Percentiles rank a stretch among this genome's conserved stretches.
These are phyloP conservation scores for Lates japonicus DNA, from an alignment of 2,797 vertebrate genomes.

Conservation along the genomic window DNA sequence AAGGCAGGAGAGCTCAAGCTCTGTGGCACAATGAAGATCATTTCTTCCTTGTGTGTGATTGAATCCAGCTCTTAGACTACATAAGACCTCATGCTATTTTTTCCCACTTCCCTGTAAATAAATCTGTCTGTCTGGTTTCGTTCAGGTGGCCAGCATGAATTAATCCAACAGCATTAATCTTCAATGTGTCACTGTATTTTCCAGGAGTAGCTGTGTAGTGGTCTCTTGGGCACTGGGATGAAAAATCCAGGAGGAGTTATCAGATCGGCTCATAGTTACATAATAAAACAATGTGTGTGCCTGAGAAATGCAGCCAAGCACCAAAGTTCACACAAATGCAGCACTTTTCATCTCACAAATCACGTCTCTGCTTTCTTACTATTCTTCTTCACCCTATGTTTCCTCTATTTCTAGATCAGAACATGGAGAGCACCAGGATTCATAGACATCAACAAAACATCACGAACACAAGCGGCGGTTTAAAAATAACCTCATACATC, in stretches of 20 bases:
- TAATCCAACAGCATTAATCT: constrained; percentile 7
- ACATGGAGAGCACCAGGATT: constrained; percentile 14
- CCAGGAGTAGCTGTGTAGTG: neutral
- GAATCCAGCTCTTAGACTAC: constrained; percentile 37
- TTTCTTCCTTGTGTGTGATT: constrained; percentile 58
- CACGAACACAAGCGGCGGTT: constrained; percentile 49
- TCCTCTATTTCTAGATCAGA: constrained; percentile 12
- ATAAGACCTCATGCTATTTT: constrained; percentile 5
- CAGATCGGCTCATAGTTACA: constrained; percentile 58
- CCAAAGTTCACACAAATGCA: constrained; percentile 28
- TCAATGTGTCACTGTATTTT: constrained; percentile 22
- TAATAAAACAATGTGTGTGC: constrained; percentile 46
- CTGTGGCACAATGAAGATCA: constrained; percentile 62
- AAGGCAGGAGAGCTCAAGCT: constrained; percentile 50
- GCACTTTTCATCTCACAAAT: constrained; percentile 7
- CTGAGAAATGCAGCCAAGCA: constrained; percentile 37
- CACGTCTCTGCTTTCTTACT: neutral
- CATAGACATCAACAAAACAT: constrained; percentile 59
- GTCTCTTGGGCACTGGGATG: constrained; percentile 13
- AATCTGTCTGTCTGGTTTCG: constrained; percentile 33
- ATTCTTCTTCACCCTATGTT: neutral
- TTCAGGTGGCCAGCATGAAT: constrained; percentile 33
- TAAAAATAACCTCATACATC: constrained; percentile 73
- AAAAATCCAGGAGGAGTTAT: constrained; percentile 39
- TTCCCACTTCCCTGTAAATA: constrained; percentile 33